These are phyloP conservation scores for Ceratina calcarata DNA, from an alignment of 1,140 invertebrate genomes.

Conservation along the genomic window DNA sequence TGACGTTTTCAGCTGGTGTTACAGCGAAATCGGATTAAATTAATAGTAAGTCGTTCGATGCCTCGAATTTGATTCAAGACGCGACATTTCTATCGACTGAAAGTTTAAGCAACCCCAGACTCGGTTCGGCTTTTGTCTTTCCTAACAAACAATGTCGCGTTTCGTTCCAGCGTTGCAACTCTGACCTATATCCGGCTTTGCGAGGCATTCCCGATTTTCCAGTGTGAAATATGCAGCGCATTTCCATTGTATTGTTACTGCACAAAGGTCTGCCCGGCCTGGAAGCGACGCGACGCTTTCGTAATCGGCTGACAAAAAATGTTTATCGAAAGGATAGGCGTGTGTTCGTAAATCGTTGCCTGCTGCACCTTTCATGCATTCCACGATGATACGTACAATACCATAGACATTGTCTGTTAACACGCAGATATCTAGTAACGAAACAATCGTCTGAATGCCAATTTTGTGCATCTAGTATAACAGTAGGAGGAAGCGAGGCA, in stretches of 20 bases:
- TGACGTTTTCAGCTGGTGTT: too few relatives aligned
- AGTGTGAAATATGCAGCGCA: slow-evolving; percentile 46
- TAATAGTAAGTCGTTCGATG: too few relatives aligned
- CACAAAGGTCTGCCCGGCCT: slow-evolving; percentile 30
- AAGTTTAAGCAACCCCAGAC: slow-evolving; percentile 37
- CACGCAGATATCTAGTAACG: too few relatives aligned
- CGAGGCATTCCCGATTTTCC: slow-evolving; percentile 34
- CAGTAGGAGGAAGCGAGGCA: too few relatives aligned
- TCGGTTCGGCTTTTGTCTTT: slow-evolving; percentile 33
- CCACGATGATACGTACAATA: too few relatives aligned
- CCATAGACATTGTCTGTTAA: too few relatives aligned
- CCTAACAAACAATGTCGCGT: slow-evolving; percentile 42
- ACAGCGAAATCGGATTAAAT: too few relatives aligned
- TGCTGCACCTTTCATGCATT: too few relatives aligned
- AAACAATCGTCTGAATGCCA: too few relatives aligned
- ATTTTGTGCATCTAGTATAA: too few relatives aligned
- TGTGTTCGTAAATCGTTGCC: slow-evolving; percentile 9
- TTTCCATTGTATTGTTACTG: slow-evolving; percentile 45
- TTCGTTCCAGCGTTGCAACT: slow-evolving; percentile 40
- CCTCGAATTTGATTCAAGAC: too few relatives aligned
- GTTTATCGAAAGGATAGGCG: slow-evolving; percentile 34
- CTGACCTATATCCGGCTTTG: slow-evolving; percentile 44
- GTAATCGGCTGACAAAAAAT: slow-evolving; percentile 40
- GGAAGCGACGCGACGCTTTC: slow-evolving; percentile 26
- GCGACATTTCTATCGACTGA: slow-evolving; percentile 15